Percentiles rank a stretch among this genome's conserved stretches.
These are phyloP conservation scores for Drosophila saltans DNA, from an alignment of 1,140 invertebrate species.

Conservation along the genomic window DNA sequence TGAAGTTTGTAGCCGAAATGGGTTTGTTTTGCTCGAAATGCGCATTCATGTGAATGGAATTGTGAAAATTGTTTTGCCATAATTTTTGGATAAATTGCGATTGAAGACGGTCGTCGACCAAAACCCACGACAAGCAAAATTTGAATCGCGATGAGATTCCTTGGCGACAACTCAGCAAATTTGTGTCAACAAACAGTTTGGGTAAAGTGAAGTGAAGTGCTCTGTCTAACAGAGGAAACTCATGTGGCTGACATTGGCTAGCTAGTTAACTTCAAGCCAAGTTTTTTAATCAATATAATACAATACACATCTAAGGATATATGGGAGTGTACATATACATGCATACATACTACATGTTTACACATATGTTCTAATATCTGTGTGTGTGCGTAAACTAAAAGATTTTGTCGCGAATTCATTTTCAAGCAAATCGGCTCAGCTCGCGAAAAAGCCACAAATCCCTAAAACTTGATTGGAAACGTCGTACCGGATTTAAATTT, in stretches of 20 bases:
- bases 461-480: slow-evolving; percentile 11
- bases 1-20: slow-evolving; percentile 49
- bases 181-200: slow-evolving; percentile 26
- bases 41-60: slow-evolving; percentile 29
- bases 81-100: slow-evolving; percentile 54
- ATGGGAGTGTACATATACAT: not conserved
- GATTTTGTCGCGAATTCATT: slow-evolving; percentile 17
- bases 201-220: slow-evolving; percentile 15
- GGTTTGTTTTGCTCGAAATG: slow-evolving; percentile 47
- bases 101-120: slow-evolving; percentile 37
- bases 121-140: slow-evolving; percentile 38
- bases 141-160: slow-evolving; percentile 34
- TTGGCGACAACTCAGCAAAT: slow-evolving; percentile 48
- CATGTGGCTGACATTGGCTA: not conserved
- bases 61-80: slow-evolving; percentile 56
- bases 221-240: not conserved
- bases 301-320: not conserved
- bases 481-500: slow-evolving; percentile 11
- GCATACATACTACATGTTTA: not conserved
- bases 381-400: slow-evolving; percentile 10
- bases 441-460: not conserved
- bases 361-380: slow-evolving; percentile 16
- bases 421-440: slow-evolving; percentile 10
- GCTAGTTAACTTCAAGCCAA: slow-evolving; percentile 3
- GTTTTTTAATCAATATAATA: slow-evolving; percentile 13